A percentile compares a stretch with the other conserved stretches of the same genome.
phyloP scores from a whole-genome alignment of 2,113 vertebrate species.

The Chlamydotis undulata region DNA sequence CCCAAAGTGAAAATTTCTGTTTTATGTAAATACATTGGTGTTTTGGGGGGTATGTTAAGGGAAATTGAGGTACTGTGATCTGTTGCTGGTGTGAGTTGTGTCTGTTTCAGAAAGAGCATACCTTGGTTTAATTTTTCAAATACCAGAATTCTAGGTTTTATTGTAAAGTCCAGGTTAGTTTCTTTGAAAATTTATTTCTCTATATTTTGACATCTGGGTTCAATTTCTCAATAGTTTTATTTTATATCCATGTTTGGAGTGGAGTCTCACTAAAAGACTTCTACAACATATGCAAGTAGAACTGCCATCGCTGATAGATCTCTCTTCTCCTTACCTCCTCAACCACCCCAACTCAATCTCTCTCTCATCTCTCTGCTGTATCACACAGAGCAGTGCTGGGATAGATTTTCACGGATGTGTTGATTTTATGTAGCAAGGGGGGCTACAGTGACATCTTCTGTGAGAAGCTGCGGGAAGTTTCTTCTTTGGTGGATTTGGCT shows the following conservation, averaged over 20 bases:
- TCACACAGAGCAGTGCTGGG: background rate
- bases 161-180: background rate
- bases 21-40: background rate
- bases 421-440: too few relatives aligned
- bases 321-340: background rate
- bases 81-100: background rate
- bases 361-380: background rate
- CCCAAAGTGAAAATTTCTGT: background rate
- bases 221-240: background rate
- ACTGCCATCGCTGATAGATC: background rate
- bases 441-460: too few relatives aligned
- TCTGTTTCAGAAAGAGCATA: background rate
- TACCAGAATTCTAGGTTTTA: background rate
- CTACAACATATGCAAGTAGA: background rate
- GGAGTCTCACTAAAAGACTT: background rate
- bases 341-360: background rate
- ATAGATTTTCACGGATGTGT: background rate
- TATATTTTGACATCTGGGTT: background rate
- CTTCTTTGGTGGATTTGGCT: too few relatives aligned
- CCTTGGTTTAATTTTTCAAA: background rate
- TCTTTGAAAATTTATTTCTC: background rate
- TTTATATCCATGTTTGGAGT: background rate
- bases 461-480: too few relatives aligned
- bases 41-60: background rate
- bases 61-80: background rate